These are phyloP conservation scores for Gallinago stenura DNA, from an alignment of 2,797 vertebrate species.

Conservation along the genomic window DNA sequence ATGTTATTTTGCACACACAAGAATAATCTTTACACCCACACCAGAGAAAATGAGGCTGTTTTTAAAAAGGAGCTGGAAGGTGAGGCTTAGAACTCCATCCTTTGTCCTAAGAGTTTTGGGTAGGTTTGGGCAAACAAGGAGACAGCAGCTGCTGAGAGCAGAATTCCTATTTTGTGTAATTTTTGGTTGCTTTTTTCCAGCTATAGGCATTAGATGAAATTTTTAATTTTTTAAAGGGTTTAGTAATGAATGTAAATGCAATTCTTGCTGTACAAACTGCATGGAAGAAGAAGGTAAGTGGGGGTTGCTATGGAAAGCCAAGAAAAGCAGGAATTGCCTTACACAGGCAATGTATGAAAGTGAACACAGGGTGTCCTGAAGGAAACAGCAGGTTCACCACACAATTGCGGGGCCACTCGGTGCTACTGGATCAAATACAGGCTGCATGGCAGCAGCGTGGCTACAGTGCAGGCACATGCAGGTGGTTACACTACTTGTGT, in stretches of 20 bases:
- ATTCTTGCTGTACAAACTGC: neutral
- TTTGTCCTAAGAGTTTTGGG: neutral
- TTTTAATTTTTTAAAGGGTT: neutral
- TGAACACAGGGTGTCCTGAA: neutral
- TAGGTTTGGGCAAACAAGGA: neutral
- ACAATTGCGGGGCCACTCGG: accelerated
- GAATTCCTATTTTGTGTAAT: neutral
- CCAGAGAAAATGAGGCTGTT: neutral
- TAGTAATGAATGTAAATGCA: neutral
- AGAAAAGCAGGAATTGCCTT: neutral
- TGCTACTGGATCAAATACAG: neutral
- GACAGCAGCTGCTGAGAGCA: neutral
- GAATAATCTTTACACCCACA: neutral
- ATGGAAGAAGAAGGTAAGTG: neutral
- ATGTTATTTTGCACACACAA: neutral
- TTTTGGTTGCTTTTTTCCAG: neutral
- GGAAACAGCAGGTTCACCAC: neutral
- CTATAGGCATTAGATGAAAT: neutral
- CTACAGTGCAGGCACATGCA: neutral
- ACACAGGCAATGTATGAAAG: neutral
- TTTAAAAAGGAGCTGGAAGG: neutral
- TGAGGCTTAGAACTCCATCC: neutral
- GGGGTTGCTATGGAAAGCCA: neutral
- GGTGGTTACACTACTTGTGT: neutral
- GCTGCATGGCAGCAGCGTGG: neutral